A percentile compares a stretch with the other conserved stretches of the same genome.
Conservation (phyloP, 2,888 invertebrate species). For the Zele albiditarsus region DNA sequence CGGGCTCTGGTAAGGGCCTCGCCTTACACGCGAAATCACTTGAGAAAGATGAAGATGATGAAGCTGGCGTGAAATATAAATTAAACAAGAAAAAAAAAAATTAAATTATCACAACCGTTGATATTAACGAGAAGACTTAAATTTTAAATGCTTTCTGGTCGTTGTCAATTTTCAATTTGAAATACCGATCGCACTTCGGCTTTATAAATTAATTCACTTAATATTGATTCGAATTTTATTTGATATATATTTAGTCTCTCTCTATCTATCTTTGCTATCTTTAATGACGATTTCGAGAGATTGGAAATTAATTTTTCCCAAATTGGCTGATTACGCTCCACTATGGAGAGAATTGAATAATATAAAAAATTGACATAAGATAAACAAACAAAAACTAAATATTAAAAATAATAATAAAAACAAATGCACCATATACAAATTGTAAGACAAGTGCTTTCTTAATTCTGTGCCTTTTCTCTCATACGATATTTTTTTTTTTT, state of each 20-base stretch:
- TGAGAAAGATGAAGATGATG: neutral
- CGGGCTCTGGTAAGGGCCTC: slow-evolving; percentile 79
- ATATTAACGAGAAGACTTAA: slow-evolving; percentile 13
- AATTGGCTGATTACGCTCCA: neutral
- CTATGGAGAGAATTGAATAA: neutral
- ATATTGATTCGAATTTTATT: neutral
- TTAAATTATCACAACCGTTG: slow-evolving; percentile 20
- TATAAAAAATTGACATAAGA: slow-evolving; percentile 48
- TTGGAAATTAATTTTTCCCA: neutral
- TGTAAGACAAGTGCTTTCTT: slow-evolving; percentile 65
- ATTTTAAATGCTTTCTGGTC: slow-evolving; percentile 13
- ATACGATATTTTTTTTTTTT: slow-evolving; percentile 44
- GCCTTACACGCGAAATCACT: slow-evolving; percentile 29
- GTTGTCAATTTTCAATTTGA: slow-evolving; percentile 2
- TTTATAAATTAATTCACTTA: neutral
- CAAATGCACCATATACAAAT: slow-evolving; percentile 51
- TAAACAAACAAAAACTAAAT: slow-evolving; percentile 39
- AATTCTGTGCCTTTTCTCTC: slow-evolving; percentile 66
- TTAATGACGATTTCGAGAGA: neutral
- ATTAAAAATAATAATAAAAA: slow-evolving; percentile 46
- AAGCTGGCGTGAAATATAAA: neutral
- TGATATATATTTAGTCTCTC: neutral
- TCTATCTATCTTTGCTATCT: neutral
- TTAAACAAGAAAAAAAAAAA: neutral
- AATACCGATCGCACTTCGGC: neutral